Evolutionary conservation across 2,113 vertebrate species (phyloP), one percentile per base, ranked within the genome.

Genomic region (Dicerorhinus sumatrensis): DNA sequence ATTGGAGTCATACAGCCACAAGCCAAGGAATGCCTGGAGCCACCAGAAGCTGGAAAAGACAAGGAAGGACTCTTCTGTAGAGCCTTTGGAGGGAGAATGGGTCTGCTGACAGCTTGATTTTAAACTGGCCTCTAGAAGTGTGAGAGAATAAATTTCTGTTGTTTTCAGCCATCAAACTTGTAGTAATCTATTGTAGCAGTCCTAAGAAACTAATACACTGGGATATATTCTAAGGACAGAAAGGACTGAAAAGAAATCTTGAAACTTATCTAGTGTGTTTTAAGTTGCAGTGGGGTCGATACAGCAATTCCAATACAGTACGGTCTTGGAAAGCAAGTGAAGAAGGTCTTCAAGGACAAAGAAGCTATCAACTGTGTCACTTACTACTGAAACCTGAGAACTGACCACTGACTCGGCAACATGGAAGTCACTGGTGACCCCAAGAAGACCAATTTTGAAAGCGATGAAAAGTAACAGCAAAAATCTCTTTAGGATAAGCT

Each of bases 181-280:
- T 42, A 36, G 42, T 46, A 70, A 91, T 63, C 70, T 96, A 33
- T 76, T 77, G 83, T 6, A n/a, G 60, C 5, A 58, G 70, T 18
- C 29, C 77, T 79, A 72, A 29, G 31, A 80, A 75, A 94, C 11
- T 27, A 92, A 80, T 46, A 76, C 23, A 67, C 48, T 67, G 56
- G 12, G 14, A 85, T 92, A 69, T 51, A 96, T 65, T 92, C 17
- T 92, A 80, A 80, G 48, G 29, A 75, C 17, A 86, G 72, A 96
- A 95, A 94, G 29, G 58, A 67, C 4, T n/a, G 8, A 54, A 82
- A 92, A 77, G 62, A 73, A 92, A 33, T 81, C 46, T 81, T 81
- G 42, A 89, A 92, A 80, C 31, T 97, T 97, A 25, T 6, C 60
- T 58, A 56, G 8, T 77, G 14, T 46, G 39, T 48, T 89, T 80